These are phyloP conservation scores for Clarias pachynema DNA, from an alignment of 2,797 vertebrate species.

Conservation along the genomic window DNA sequence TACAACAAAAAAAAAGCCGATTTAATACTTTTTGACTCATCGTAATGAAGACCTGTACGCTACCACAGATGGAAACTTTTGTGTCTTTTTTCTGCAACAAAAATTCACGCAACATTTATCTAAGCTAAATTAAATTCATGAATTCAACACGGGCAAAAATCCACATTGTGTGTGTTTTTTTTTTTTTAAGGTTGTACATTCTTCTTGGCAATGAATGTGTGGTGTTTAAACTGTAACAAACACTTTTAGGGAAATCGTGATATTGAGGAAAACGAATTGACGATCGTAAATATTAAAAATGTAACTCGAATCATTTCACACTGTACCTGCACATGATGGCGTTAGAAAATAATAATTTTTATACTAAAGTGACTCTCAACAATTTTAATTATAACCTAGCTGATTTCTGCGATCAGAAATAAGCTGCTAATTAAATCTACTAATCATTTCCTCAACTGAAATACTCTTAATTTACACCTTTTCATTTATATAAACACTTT, in stretches of 20 bases:
- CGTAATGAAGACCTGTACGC: conserved; percentile 34
- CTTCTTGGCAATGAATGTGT: conserved; percentile 50
- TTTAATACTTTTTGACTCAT: conserved; percentile 22
- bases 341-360: not conserved
- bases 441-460: not conserved
- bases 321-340: conserved; percentile 14
- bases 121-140: not conserved
- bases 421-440: conserved; percentile 48
- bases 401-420: conserved; percentile 10
- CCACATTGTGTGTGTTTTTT: not conserved
- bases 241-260: not conserved
- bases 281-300: not conserved
- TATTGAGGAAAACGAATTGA: not conserved
- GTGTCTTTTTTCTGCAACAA: conserved; percentile 11
- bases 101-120: conserved; percentile 2
- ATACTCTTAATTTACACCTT: not conserved
- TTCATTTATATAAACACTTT: not conserved
- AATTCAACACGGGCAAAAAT: conserved; percentile 10
- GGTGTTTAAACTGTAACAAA: conserved; percentile 45
- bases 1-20: conserved; percentile 10
- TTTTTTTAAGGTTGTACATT: conserved; percentile 59
- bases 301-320: not conserved
- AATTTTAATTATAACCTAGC: not conserved
- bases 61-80: conserved; percentile 31
- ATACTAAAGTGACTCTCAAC: not conserved